Evolutionary conservation across 2,797 vertebrate genomes (phyloP).

Genomic region (Megaceryle alcyon): DNA sequence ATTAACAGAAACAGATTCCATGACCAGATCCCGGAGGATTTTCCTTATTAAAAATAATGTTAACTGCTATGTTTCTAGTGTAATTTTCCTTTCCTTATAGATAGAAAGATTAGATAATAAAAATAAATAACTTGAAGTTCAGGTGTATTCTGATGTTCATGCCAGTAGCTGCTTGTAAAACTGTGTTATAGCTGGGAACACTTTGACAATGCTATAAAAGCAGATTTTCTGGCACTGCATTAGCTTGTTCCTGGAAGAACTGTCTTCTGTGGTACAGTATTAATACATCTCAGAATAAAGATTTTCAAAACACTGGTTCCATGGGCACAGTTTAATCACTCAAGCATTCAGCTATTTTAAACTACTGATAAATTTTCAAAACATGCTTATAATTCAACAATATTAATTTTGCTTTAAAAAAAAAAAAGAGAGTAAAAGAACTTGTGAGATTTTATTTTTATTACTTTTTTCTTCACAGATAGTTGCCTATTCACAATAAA

Average conservation of each 20-base stretch:
- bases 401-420: background rate
- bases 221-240: constrained; percentile 42
- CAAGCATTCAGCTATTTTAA: background rate
- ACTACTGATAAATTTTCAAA: background rate
- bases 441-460: background rate
- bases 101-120: background rate
- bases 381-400: background rate
- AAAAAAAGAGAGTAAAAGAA: background rate
- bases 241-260: constrained; percentile 52
- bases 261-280: background rate
- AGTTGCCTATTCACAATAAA: background rate
- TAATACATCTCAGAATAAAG: constrained; percentile 31
- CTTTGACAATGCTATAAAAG: constrained; percentile 45
- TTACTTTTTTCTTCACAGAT: background rate
- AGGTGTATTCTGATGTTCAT: constrained; percentile 7
- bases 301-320: constrained; percentile 13
- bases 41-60: constrained; percentile 26
- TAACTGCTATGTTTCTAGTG: background rate
- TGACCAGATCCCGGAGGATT: background rate
- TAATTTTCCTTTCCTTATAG: background rate
- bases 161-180: constrained; percentile 32
- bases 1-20: background rate
- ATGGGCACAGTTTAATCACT: background rate
- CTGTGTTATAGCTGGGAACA: constrained; percentile 19
- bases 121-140: background rate